phyloP scores from a whole-genome alignment of 2,797 vertebrate species.

The Rallus crepitans region DNA sequence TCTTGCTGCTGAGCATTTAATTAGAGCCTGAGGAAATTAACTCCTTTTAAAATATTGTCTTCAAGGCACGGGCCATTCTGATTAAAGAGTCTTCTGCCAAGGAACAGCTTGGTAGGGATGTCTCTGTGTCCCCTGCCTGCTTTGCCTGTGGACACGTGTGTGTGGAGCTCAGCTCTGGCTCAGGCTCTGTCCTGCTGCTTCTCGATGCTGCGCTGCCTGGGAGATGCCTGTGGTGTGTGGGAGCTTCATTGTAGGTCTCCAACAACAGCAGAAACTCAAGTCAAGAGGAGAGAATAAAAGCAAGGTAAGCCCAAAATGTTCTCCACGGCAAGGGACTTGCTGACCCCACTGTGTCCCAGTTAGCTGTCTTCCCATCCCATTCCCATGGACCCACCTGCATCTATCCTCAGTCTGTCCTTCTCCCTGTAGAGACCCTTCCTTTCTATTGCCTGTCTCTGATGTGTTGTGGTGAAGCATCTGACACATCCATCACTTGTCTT shows the following conservation, averaged over 20 bases:
- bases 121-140: neutral
- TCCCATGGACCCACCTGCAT: neutral
- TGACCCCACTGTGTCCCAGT: neutral
- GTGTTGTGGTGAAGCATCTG: accelerated
- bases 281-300: neutral
- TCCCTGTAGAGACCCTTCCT: neutral
- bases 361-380: neutral
- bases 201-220: accelerated
- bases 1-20: neutral
- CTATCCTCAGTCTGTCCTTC: neutral
- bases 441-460: neutral
- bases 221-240: accelerated
- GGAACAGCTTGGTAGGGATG: neutral
- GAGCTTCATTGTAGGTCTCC: neutral
- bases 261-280: neutral
- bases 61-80: neutral
- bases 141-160: accelerated
- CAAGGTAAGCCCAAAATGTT: accelerated
- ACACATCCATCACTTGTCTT: neutral
- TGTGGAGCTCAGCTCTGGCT: neutral
- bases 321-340: neutral
- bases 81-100: neutral
- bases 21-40: neutral
- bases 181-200: neutral
- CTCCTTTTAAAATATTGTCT: neutral